Evolutionary conservation across 2,797 vertebrate species (phyloP), one percentile per base, ranked within the genome.

Genomic region (Sciurus vulgaris): DNA sequence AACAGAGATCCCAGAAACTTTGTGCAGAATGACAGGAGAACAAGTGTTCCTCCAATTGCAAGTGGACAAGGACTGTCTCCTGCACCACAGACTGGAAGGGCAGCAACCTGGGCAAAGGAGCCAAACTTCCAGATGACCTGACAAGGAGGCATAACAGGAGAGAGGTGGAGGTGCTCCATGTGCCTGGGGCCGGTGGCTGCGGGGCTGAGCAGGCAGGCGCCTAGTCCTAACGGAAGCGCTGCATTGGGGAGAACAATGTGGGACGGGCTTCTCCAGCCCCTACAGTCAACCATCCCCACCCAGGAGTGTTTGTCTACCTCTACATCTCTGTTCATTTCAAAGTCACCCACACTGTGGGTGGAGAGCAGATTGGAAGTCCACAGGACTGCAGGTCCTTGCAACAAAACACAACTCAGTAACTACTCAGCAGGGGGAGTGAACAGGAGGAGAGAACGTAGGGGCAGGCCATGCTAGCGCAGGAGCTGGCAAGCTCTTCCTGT

Each of bases 391-490:
- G n/a, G 3, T 1, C 35, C 6, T 1, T 1, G 2, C 11, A 12
- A 54, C 61, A 14, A 33, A 35, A 35, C 24, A 35, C 82, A 70
- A 41, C 44, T 3, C 78, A 11, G 59, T 1, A 38, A 28, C 12
- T 2, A 4, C 86, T 56, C 22, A 20, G 41, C 33, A 30, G 70
- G 28, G 17, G 11, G 9, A 8, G 14, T 5, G 3, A 2, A 1
- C 10, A 44, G 14, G 28, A 44, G 59, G 14, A 67, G 82, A 30
- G 1, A 12, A 28, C 41, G 0, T n/a, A n/a, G 28, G 8, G 77
- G 3, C 0, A 51, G 73, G 2, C 0, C 15, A 7, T 12, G 54
- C 35, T 26, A 13, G 5, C 0, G 14, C 0, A 47, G 1, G 38
- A 3, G 0, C 15, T 54, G 15, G 49, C 9, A 41, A 41, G 49